Base-by-base conservation (phyloP, 2,797 vertebrate species). In the Phaenicophaeus curvirostris region DNA sequence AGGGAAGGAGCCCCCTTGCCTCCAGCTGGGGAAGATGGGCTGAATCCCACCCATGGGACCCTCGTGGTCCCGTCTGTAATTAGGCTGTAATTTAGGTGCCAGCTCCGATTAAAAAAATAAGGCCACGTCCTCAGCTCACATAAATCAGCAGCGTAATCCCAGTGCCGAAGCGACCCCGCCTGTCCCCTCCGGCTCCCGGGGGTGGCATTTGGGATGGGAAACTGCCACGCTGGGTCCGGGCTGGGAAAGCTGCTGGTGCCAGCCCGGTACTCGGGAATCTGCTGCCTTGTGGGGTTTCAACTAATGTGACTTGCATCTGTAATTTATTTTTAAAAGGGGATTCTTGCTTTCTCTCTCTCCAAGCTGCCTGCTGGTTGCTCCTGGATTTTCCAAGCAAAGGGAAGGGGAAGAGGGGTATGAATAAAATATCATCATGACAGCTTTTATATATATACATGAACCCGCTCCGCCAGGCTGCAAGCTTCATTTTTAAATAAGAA, bases 371-470 rank as follows among this genome's bases (percentile, higher is more conserved):
- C 92, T 94, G 84, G 90, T 86, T 94, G 96, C 86, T 95, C 94
- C 94, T 95, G 96, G 95, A 96, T 96, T 96, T 97, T 97, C 96
- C 94, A 93, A 89, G 89, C 94, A 94, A 92, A 93, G 85, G 90
- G 87, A 94, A 97, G 93, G 91, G 94, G 93, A 95, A 91, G 89
- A 96, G 89, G 93, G 94, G 90, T 91, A 97, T 97, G 96, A 97
- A 97, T 97, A 96, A 97, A 97, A 97, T 96, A 97, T 97, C 85
- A 95, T 85, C 85, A 57, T 89, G 92, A 94, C 96, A 94, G 93
- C 91, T 96, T 94, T 95, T 94, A 92, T 96, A 95, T 89, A 96
- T 93, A 92, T 88, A 91, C 95, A 92, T 78, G 92, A 93, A 96
- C 93, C 87, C 1, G 11, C 92, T 94, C 85, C 24, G 23, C 80